Evolutionary conservation across 1,140 invertebrate species (phyloP), one percentile per base, ranked within the genome.

Genomic region (Scaptodrosophila lebanonensis): DNA sequence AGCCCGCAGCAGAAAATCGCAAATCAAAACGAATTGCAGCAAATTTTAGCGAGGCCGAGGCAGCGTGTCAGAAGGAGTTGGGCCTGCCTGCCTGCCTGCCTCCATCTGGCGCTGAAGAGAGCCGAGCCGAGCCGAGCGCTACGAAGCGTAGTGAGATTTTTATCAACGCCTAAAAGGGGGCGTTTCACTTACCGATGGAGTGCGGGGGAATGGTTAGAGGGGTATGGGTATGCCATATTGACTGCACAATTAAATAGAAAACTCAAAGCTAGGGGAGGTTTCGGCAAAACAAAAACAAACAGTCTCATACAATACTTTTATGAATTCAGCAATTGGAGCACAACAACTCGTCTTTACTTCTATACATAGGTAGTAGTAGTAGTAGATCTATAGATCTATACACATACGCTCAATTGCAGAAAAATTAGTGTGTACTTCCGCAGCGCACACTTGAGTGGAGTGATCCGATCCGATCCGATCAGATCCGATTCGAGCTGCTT

Each of bases 11-110:
- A 39, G 12, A 51, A 62, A 66, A 66, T 64, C 45, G 63, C 52
- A 60, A 59, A 75, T 64, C 64, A 58, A 61, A 71, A 73, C 59
- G 73, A 68, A 73, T 82, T 72, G 68, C 65, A 40, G 75, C 47
- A 56, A 64, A 70, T 60, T 63, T 66, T 42, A n/a, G 32, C 33
- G 25, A 12, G 39, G 30, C 16, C 22, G 22, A 20, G 42, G 43
- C 48, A 47, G 56, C 27, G 57, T 43, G 53, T 60, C 43, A 60
- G 57, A 48, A 27, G 51, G 27, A 20, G 36, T 49, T 57, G 52
- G 59, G 44, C 8, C 22, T 25, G 22, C 3, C 22, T 25, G 22
- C 22, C 3, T 4, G 3, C 8, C 22, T 25, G 22, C 3, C 22
- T 25, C 8, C 8, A 8, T 25, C 22, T 25, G 22, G 22, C 8